Base-by-base conservation (phyloP, 2,888 invertebrate genomes). In the Euzetes globulus region DNA sequence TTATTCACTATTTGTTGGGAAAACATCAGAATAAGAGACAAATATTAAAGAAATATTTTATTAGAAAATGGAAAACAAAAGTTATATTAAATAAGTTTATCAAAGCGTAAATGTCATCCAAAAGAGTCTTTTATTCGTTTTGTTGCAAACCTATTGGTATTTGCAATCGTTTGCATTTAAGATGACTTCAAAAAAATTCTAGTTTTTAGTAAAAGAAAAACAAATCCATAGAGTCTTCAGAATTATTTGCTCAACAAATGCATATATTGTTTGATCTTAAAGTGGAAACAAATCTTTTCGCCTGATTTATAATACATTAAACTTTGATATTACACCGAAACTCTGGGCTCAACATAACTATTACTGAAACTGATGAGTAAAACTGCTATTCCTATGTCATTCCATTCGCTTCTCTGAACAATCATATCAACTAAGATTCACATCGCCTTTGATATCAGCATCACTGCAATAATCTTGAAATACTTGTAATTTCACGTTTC, bases 261-360 rank as follows among this genome's bases (percentile, higher is more conserved):
- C 60, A 60, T 27, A 15, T 19, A 60, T 60, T 17, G 27, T 19
- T 60, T 7, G 4, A 50, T 50, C 19, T 22, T 22, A 19, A 22
- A 60, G 60, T 19, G 60, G 60, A 60, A 60, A 60, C 60, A 60
- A 60, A 60, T 60, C 60, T 60, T 60, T 60, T 60, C 60, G 60
- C 60, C 29, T 60, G 60, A 60, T 60, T 60, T 60, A 60, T 27
- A 60, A 60, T 25, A 60, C 60, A 60, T 60, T 17, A 60, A 60
- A 27, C 19, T 25, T 22, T 27, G 27, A 60, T 60, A 22, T 22
- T n/a, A 60, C 22, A 25, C 25, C 19, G 19, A 50, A 50, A 25
- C 6, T 60, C 60, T 60, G 7, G 60, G 60, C 25, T 60, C 52
- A 52, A 52, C 52, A 6, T 11, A 41, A 41, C 41, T 41, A 41